Conservation (phyloP, 2,113 vertebrate species). For the Odontophorus gujanensis region DNA sequence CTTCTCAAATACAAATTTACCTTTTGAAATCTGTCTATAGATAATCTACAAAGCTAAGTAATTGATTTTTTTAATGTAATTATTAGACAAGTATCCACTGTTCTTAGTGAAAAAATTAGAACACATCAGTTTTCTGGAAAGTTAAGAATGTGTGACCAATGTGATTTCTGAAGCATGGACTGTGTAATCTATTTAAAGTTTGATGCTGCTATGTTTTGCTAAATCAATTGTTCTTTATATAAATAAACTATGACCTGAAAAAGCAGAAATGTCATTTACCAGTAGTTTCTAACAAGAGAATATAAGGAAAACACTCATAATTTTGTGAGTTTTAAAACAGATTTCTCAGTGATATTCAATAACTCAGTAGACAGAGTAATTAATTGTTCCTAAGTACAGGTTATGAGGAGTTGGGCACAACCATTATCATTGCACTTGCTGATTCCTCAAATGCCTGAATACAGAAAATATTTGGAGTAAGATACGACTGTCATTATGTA, state of each 20-base stretch:
- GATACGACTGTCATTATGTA: neutral
- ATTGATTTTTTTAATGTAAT: neutral
- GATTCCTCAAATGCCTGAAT: neutral
- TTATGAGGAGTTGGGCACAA: neutral
- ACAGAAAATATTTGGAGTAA: neutral
- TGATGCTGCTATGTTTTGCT: constrained; percentile 39
- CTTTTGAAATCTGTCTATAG: neutral
- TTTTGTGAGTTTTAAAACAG: constrained; percentile 8
- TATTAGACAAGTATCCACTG: neutral
- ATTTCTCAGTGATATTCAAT: neutral
- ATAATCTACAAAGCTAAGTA: neutral
- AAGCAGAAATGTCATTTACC: constrained; percentile 41
- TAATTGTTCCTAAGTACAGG: neutral
- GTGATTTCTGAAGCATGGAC: constrained; percentile 41
- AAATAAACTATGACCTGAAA: constrained; percentile 60
- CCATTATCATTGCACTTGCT: neutral
- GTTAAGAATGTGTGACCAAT: constrained; percentile 39
- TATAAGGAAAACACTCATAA: neutral
- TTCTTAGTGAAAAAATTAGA: neutral
- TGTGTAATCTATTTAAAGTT: constrained; percentile 55
- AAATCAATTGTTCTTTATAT: constrained; percentile 71
- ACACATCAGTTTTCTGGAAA: constrained; percentile 12
- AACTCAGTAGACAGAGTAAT: neutral
- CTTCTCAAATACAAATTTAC: neutral
- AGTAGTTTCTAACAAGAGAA: neutral